A percentile compares a stretch with the other conserved stretches of the same genome.
Conservation (phyloP, 2,113 vertebrate genomes). For the Pseudonaja textilis region DNA sequence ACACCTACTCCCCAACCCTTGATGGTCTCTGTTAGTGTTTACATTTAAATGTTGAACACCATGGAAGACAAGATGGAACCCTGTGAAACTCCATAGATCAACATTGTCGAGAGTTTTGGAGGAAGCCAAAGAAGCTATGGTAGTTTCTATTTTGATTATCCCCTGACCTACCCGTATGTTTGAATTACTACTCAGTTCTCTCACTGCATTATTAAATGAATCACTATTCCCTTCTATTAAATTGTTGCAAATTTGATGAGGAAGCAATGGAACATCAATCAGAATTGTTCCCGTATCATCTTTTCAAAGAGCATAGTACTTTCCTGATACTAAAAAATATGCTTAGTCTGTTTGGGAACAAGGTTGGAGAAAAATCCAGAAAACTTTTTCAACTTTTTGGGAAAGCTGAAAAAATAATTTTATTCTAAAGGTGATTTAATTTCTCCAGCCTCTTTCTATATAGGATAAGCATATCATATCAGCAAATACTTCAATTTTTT, state of each 20-base stretch:
- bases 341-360: background rate
- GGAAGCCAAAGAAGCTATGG: background rate
- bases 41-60: background rate
- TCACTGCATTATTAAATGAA: background rate
- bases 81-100: background rate
- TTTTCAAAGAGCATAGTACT: background rate
- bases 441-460: background rate
- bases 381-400: background rate
- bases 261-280: background rate
- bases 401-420: background rate
- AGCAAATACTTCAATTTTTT: background rate
- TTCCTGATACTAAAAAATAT: constrained; percentile 12
- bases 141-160: background rate
- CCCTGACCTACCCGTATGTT: background rate
- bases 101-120: background rate
- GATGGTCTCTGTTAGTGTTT: background rate
- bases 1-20: background rate
- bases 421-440: background rate
- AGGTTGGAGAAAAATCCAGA: background rate
- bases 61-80: background rate
- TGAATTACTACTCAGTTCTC: background rate
- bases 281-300: background rate
- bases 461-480: background rate
- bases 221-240: background rate
- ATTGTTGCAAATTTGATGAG: background rate